Evolutionary conservation across 2,888 invertebrate species (phyloP), one percentile per base, ranked within the genome.

Genomic region (Stramonita haemastoma): DNA sequence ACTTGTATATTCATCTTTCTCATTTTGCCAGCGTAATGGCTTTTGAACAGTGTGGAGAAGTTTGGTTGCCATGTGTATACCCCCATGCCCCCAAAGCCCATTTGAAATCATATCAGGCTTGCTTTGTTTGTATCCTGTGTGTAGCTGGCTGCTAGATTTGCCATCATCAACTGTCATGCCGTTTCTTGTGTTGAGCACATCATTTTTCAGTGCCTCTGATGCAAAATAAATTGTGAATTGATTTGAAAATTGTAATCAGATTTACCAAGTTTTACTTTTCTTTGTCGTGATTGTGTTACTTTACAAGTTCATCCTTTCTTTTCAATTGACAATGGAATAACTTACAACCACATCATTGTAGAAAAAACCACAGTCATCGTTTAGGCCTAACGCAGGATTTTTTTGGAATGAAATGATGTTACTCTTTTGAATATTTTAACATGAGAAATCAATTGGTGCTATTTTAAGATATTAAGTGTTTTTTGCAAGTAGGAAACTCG

Each of bases 401-500:
- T 81, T 46, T 83, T 46, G 19, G 81, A 83, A 83, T 83, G 36
- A 46, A 83, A 46, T 46, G 36, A 8, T 46, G 26, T 1, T 79
- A 32, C 19, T 79, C 32, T 34, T 32, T 79, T 34, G 73, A 73
- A 13, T 79, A 32, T 79, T 79, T 34, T 79, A 26, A 79, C 29
- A 29, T 83, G 81, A 83, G 81, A 83, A 83, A 83, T 83, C 26
- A 83, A 83, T 29, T 83, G 81, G 81, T 83, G 81, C 81, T 83
- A 83, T 46, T 46, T 83, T 36, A 22, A 83, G 36, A 36, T 83
- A 36, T 6, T 36, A 19, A 83, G 36, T 79, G 79, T 83, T 83
- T 83, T 83, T 83, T 83, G 22, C 81, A 83, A 46, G 22, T 46
- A 29, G 46, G 81, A 34, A 29, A 46, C 36, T 79, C 79, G 15